Conservation (phyloP, 2,113 vertebrate genomes). For the Larimichthys crocea region DNA sequence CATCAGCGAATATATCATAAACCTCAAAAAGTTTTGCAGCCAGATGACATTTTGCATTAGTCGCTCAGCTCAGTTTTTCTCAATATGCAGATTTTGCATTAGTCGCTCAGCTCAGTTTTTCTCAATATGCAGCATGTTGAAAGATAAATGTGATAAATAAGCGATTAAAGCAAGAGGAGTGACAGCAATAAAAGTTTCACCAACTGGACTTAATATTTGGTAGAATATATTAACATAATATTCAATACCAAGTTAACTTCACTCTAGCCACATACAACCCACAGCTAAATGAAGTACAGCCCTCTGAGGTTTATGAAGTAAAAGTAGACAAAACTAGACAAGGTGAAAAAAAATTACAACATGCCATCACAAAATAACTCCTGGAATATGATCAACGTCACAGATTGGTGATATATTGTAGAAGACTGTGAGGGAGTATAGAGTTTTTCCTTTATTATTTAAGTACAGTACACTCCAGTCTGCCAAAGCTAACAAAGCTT, state of each 20-base stretch:
- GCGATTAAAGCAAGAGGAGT: slow-evolving; percentile 2
- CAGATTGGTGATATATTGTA: slow-evolving; percentile 11
- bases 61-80: background rate
- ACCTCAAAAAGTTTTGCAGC: slow-evolving; percentile 18
- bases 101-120: too few species aligned
- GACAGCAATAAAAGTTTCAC: slow-evolving; percentile 5
- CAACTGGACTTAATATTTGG: slow-evolving; percentile 21
- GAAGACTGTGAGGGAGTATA: background rate
- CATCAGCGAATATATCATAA: slow-evolving; percentile 7
- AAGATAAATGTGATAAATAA: too few species aligned
- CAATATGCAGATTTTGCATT: too few species aligned
- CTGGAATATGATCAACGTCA: slow-evolving; percentile 13
- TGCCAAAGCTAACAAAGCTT: slow-evolving; percentile 27
- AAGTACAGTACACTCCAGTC: slow-evolving; percentile 13
- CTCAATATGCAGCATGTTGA: background rate
- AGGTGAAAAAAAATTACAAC: slow-evolving; percentile 5
- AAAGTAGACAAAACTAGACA: slow-evolving; percentile 7
- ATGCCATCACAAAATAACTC: background rate
- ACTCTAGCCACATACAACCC: slow-evolving; percentile 26
- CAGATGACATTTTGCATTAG: slow-evolving; percentile 1
- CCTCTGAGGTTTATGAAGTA: background rate
- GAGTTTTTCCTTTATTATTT: slow-evolving; percentile 8
- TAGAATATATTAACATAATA: slow-evolving; percentile 37
- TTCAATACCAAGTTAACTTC: slow-evolving; percentile 29
- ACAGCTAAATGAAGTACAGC: slow-evolving; percentile 29